These are phyloP conservation scores for Acleris cristana DNA, from an alignment of 2,888 invertebrate genomes.

Conservation along the genomic window DNA sequence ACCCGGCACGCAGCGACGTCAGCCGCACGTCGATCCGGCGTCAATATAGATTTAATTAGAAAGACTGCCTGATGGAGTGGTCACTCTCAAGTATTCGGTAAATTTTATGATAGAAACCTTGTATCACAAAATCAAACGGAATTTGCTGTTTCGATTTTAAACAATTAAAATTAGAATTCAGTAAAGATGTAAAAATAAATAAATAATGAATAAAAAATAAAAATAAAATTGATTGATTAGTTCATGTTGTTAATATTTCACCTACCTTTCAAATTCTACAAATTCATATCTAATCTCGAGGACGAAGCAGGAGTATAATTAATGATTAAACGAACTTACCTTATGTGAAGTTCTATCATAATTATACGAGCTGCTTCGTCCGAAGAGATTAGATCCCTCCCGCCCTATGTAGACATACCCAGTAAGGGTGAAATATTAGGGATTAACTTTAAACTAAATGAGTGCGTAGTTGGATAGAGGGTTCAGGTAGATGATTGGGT, in stretches of 20 bases:
- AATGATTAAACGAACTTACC: too few relatives aligned
- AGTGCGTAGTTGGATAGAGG: not conserved
- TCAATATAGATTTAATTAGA: slow-evolving; percentile 1
- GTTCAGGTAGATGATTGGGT: not conserved
- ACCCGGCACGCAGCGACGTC: slow-evolving; percentile 5
- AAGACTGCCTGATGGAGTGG: slow-evolving; percentile 6
- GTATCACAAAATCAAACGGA: not conserved
- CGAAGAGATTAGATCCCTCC: slow-evolving; percentile 8
- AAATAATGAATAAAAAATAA: too few relatives aligned
- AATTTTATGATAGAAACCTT: slow-evolving; percentile 1
- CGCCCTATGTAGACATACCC: not conserved
- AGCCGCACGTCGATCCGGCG: not conserved
- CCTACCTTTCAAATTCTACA: too few relatives aligned
- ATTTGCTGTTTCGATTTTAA: slow-evolving; percentile 8
- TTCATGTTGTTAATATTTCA: too few relatives aligned
- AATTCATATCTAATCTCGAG: too few relatives aligned
- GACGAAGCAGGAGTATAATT: too few relatives aligned
- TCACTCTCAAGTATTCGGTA: slow-evolving; percentile 1
- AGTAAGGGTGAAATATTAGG: not conserved
- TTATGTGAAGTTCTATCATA: too few relatives aligned
- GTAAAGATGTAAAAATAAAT: not conserved
- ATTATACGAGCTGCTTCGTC: too few relatives aligned
- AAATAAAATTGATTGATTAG: too few relatives aligned
- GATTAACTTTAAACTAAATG: slow-evolving; percentile 5
- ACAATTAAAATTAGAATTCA: not conserved